Percentiles rank a stretch among this genome's conserved stretches.
These are phyloP conservation scores for Eclectus roratus DNA, from an alignment of 2,113 vertebrate genomes.

Conservation along the genomic window DNA sequence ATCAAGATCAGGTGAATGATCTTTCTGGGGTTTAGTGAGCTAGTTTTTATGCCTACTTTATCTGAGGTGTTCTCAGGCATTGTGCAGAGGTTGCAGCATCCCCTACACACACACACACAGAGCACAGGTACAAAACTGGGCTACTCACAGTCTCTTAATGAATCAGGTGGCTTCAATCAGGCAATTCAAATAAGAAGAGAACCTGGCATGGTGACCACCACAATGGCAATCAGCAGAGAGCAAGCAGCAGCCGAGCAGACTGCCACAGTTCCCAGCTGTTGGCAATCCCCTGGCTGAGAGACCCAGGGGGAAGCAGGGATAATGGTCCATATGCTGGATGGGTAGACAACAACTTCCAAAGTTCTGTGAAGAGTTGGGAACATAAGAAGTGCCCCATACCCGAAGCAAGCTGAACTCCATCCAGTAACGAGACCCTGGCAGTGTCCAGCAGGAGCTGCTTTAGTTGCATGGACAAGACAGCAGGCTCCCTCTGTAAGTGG, in stretches of 20 bases:
- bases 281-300: not conserved
- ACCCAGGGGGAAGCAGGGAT: not conserved
- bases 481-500: fast-evolving
- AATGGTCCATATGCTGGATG: not conserved
- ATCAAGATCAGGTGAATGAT: not conserved
- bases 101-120: not conserved
- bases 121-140: not conserved
- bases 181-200: not conserved
- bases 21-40: not conserved
- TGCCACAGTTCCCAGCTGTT: not conserved
- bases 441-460: not conserved
- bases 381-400: not conserved
- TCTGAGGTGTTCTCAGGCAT: not conserved
- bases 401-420: not conserved
- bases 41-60: not conserved
- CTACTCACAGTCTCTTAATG: not conserved
- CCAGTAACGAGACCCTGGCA: not conserved
- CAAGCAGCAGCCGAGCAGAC: not conserved
- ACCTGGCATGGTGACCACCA: not conserved
- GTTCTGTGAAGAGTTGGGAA: not conserved
- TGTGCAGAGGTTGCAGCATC: not conserved
- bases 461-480: not conserved
- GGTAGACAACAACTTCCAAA: not conserved
- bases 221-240: not conserved
- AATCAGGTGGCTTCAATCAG: not conserved